Base-by-base conservation (phyloP, 2,888 invertebrate species). In the Linnaemya vulpina region DNA sequence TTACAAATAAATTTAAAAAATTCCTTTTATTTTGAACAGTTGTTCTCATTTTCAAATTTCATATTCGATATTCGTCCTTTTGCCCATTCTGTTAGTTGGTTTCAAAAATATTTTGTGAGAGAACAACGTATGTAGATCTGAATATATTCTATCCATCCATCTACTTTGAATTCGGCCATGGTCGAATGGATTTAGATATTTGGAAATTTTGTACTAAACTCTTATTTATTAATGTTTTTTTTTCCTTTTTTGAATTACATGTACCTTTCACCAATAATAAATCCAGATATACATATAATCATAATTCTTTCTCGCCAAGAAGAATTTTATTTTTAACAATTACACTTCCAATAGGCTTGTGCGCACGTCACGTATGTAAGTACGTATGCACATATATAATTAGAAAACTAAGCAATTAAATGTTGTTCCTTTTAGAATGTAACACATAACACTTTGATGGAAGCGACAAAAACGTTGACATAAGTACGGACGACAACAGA, bases 251-350 rank as follows among this genome's bases (percentile, higher is more conserved):
- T n/a, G 15, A 46, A 46, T 13, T 25, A 1, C 22, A 40, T 68
- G 3, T 93, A 94, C 93, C 94, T 92, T 93, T 94, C 91, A 93
- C 93, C 91, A 93, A 93, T 92, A 89, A 93, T 91, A 93, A 94
- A 94, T 92, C 94, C 94, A 75, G 94, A 94, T 90, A 94, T 94
- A 89, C 94, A 94, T 90, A 94, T 94, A 89, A 94, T 93, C 94
- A 94, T 94, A 85, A 15, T 89, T 92, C 82, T 75, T 43, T 60
- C 15, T 40, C 17, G 17, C 62, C 38, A 55, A 20, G n/a, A 75
- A 43, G 17, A 20, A 51, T 53, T 8, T 46, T 58, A 35, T 1
- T 0, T 71, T 55, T 30, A 2, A 30, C 53, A 13, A 35, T 15
- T n/a, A n/a, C 49, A 35, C 38, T 49, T 65, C 20, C 30, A 7